A percentile compares a stretch with the other conserved stretches of the same genome.
Conservation (phyloP, 2,113 vertebrate genomes). For the Gavia stellata region DNA sequence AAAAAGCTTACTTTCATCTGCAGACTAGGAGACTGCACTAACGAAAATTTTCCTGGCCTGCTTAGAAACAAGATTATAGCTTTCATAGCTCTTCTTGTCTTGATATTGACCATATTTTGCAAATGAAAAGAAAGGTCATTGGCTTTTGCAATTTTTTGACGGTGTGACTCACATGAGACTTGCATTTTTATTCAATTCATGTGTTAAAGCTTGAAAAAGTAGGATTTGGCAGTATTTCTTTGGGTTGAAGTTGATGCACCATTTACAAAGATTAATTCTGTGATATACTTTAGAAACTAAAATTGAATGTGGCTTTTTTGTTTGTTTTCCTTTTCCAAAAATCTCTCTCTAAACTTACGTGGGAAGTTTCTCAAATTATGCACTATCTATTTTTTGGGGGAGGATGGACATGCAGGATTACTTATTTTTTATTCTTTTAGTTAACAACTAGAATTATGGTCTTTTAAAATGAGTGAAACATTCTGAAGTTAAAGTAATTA, state of each 20-base stretch:
- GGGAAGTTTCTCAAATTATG: not conserved
- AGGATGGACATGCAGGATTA: not conserved
- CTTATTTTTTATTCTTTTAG: not conserved
- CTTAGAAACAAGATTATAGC: not conserved
- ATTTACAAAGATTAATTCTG: not conserved
- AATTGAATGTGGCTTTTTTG: not conserved
- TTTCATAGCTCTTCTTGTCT: not conserved
- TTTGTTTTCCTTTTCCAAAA: not conserved
- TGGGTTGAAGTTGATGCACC: not conserved
- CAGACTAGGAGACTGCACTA: not conserved
- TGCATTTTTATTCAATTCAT: not conserved
- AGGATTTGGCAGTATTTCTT: not conserved
- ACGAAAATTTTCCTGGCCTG: not conserved
- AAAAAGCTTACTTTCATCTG: not conserved
- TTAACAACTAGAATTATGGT: not conserved
- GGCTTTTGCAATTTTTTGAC: not conserved
- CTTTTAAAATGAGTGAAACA: not conserved
- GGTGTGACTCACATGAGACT: not conserved
- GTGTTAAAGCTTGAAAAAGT: not conserved
- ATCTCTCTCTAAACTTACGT: not conserved
- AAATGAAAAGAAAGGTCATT: not conserved
- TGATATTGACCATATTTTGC: not conserved
- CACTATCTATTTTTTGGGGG: fast-evolving
- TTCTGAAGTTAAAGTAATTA: not conserved
- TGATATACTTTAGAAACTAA: not conserved